Evolutionary conservation across 2,797 vertebrate species (phyloP), one percentile per base, ranked within the genome.

Genomic region (Sebastes cheni): DNA sequence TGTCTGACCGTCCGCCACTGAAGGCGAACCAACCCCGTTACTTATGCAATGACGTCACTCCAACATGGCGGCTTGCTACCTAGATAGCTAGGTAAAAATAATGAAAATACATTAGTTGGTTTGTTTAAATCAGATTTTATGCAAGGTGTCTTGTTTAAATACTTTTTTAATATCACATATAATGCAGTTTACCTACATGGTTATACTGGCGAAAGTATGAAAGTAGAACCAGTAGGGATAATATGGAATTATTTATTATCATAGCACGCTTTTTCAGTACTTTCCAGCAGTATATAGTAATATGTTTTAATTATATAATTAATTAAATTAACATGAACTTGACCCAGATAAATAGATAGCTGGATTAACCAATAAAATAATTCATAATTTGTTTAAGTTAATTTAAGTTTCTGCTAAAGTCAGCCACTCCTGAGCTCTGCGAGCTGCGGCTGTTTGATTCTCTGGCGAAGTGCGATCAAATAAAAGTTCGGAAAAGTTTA

Each of bases 1-100:
- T 25, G 55, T 27, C 23, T 27, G 23, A 55, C 52, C 0, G 23
- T 56, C 0, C 23, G 0, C 23, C 23, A 0, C 42, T 50, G 42
- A 0, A 42, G 39, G 39, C 39, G 14, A 42, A 42, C 39, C 14
- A 42, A 42, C 14, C 39, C 39, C 6, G 14, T 50, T 18, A 50
- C 42, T 50, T 50, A 50, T 50, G 16, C 42, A 50, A 20, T 18
- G 16, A 50, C 16, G 42, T 50, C 42, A 50, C 42, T 20, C 42
- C 42, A 42, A 16, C 39, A 42, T 42, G 39, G 39, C 6, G 6
- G 39, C 39, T 42, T 42, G 39, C 39, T 42, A 42, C 39, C 39
- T 42, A 42, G 39, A 42, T 42, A 42, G 14, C 39, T 42, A 42
- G 39, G 39, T 42, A 42, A 42, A 0, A 42, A 42, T 16, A 7